Conservation (phyloP, 1,140 invertebrate genomes). For the Euura lappo region DNA sequence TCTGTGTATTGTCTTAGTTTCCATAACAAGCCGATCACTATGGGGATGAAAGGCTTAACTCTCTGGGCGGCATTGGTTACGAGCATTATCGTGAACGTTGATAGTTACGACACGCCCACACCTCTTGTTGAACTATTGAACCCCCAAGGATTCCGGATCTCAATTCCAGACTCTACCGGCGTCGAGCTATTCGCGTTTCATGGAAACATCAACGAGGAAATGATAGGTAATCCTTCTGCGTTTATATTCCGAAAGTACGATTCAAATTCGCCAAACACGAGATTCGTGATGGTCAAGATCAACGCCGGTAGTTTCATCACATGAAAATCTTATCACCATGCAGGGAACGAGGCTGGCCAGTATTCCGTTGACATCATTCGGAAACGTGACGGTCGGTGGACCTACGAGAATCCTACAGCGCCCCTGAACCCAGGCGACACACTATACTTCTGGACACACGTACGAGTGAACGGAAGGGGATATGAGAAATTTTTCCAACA, state of each 20-base stretch:
- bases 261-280: too few relatives aligned
- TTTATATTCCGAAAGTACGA: not conserved
- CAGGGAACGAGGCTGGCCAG: not conserved
- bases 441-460: not conserved
- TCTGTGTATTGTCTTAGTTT: too few relatives aligned
- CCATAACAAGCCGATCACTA: too few relatives aligned
- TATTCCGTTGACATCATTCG: not conserved
- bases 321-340: not conserved
- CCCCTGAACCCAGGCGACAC: not conserved
- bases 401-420: not conserved
- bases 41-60: too few relatives aligned
- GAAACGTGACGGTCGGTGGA: not conserved
- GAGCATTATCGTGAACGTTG: not conserved
- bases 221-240: slow-evolving; percentile 16
- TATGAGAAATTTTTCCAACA: not conserved
- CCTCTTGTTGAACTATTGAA: slow-evolving; percentile 35
- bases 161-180: slow-evolving; percentile 42
- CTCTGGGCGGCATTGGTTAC: not conserved
- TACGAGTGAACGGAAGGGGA: not conserved
- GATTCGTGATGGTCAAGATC: too few relatives aligned
- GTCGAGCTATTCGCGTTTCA: slow-evolving; percentile 49
- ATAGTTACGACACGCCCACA: slow-evolving; percentile 21
- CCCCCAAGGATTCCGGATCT: slow-evolving; percentile 41
- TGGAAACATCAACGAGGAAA: slow-evolving; percentile 44
- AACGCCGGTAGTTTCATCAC: not conserved